Percentiles rank a stretch among this genome's conserved stretches.
Conservation (phyloP, 2,113 vertebrate genomes). For the Callocephalon fimbriatum region DNA sequence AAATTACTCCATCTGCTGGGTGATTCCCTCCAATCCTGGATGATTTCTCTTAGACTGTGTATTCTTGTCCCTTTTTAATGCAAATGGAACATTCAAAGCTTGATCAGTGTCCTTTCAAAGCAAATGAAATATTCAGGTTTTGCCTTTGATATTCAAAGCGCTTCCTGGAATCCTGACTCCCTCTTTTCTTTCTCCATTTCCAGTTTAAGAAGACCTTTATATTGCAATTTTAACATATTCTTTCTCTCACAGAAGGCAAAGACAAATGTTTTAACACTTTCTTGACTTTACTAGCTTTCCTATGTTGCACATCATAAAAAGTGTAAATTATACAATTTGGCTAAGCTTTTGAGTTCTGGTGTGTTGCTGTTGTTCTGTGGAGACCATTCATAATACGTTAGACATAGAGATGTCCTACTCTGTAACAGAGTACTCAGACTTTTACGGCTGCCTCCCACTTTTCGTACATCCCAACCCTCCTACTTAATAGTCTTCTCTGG, state of each 20-base stretch:
- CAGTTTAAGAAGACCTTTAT: constrained; percentile 34
- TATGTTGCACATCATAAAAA: neutral
- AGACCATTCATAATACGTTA: neutral
- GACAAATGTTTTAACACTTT: constrained; percentile 46
- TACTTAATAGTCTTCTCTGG: neutral
- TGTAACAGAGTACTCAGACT: neutral
- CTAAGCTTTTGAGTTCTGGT: neutral
- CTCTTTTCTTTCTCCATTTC: constrained; percentile 30
- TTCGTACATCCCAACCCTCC: neutral
- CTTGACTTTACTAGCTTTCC: neutral
- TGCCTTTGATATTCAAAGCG: constrained; percentile 69
- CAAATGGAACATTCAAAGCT: constrained; percentile 63
- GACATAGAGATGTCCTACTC: neutral
- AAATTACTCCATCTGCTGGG: constrained; percentile 57
- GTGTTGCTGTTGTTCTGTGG: neutral
- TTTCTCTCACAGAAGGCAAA: neutral
- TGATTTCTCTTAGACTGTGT: constrained; percentile 18
- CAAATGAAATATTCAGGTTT: constrained; percentile 64
- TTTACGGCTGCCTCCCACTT: neutral
- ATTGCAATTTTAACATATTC: constrained; percentile 41
- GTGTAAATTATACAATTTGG: neutral
- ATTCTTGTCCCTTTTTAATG: constrained; percentile 61
- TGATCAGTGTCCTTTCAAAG: constrained; percentile 69
- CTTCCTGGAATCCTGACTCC: constrained; percentile 42
- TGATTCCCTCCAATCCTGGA: constrained; percentile 53